A percentile compares a stretch with the other conserved stretches of the same genome.
Conservation (phyloP, 2,888 invertebrate species). For the Odontothrips loti region DNA sequence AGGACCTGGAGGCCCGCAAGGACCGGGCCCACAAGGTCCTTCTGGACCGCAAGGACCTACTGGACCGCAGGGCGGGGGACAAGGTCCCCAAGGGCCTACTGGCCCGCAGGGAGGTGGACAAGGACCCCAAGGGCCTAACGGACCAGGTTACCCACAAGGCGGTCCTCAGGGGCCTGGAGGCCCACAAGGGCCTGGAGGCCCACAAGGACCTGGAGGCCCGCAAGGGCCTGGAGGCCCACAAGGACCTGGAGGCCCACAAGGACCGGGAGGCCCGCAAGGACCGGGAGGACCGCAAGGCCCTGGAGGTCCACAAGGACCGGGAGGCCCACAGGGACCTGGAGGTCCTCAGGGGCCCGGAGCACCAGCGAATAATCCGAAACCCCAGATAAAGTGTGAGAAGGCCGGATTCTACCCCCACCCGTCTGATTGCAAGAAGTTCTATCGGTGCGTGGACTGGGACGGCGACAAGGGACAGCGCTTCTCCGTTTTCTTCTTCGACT, state of each 20-base stretch:
- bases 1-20: background rate
- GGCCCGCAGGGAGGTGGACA: background rate
- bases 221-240: background rate
- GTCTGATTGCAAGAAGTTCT: constrained; percentile 68
- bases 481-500: constrained; percentile 62
- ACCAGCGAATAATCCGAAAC: constrained; percentile 29
- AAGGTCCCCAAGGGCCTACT: no score
- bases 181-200: background rate
- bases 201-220: background rate
- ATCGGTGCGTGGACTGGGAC: constrained; percentile 67
- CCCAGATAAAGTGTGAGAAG: constrained; percentile 49
- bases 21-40: background rate
- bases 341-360: constrained; percentile 34
- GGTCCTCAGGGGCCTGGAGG: background rate
- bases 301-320: background rate
- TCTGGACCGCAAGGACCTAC: no score
- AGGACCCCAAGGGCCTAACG: background rate
- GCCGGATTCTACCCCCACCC: constrained; percentile 70
- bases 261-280: background rate
- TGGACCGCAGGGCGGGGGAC: no score
- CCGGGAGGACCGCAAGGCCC: background rate
- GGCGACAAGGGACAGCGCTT: constrained; percentile 52
- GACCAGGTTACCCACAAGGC: no score
- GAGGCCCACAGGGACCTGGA: background rate
- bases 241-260: background rate